These are phyloP conservation scores for Nemurella pictetii DNA, from an alignment of 2,888 invertebrate genomes.

Conservation along the genomic window DNA sequence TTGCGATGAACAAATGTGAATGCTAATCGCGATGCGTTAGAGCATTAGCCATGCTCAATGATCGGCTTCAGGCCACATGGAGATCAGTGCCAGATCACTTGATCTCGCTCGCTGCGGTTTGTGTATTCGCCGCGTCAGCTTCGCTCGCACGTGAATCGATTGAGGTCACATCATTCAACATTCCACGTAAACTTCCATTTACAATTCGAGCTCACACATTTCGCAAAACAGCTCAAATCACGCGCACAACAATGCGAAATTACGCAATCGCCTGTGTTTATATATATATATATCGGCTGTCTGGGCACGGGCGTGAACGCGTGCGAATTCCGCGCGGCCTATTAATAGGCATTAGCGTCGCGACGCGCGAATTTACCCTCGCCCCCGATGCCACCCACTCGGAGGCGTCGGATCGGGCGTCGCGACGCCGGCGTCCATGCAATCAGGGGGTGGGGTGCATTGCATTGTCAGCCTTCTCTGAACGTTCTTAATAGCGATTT, in stretches of 20 bases:
- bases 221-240: background rate
- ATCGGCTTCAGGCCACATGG: too few relatives aligned
- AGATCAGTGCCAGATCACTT: background rate
- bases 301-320: background rate
- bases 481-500: too few relatives aligned
- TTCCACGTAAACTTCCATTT: constrained; percentile 24
- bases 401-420: too few relatives aligned
- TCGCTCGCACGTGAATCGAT: background rate
- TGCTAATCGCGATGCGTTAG: too few relatives aligned
- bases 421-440: too few relatives aligned
- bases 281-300: too few relatives aligned
- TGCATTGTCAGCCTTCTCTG: too few relatives aligned
- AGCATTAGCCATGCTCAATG: too few relatives aligned
- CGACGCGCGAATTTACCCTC: too few relatives aligned
- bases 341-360: background rate
- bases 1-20: too few relatives aligned
- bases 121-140: background rate
- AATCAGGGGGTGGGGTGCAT: too few relatives aligned
- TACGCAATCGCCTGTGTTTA: constrained; percentile 6
- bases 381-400: too few relatives aligned
- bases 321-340: background rate
- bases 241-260: constrained; percentile 11
- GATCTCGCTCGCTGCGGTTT: background rate
- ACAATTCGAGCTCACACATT: background rate
- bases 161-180: constrained; percentile 20